phyloP scores from a whole-genome alignment of 2,797 vertebrate species.

The Percopsis omiscomaycus region DNA sequence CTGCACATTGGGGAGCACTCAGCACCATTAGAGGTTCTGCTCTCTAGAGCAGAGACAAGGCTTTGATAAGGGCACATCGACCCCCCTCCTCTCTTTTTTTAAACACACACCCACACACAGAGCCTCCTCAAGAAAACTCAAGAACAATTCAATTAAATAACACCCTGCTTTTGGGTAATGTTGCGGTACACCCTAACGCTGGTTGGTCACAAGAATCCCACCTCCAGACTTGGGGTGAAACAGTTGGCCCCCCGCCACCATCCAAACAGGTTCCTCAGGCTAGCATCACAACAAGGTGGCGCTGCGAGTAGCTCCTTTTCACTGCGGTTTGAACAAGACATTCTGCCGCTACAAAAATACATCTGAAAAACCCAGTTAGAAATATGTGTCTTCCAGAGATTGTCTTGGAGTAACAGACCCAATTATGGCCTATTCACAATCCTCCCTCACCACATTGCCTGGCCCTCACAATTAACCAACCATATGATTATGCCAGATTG shows the following conservation, averaged over 20 bases:
- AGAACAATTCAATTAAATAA: conserved; percentile 3
- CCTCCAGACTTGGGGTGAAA: conserved; percentile 4
- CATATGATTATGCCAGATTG: conserved; percentile 3
- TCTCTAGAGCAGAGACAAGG: conserved; percentile 34
- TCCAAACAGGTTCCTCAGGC: no score
- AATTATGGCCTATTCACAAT: not conserved
- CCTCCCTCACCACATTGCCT: conserved; percentile 12
- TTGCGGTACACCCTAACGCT: not conserved
- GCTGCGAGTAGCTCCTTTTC: no score
- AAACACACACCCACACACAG: conserved; percentile 22
- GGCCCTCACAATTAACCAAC: conserved; percentile 20
- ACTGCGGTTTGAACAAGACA: no score
- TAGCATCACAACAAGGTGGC: no score
- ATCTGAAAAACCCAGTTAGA: conserved; percentile 1
- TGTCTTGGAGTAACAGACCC: not conserved
- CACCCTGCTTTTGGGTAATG: not conserved
- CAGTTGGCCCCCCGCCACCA: not conserved
- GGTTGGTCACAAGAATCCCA: conserved; percentile 7
- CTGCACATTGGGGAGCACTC: conserved; percentile 48
- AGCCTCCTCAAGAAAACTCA: conserved; percentile 15
- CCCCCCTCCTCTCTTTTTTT: conserved; percentile 33
- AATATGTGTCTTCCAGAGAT: not conserved
- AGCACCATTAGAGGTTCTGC: conserved; percentile 47
- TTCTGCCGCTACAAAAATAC: no score
- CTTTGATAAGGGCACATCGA: conserved; percentile 64